phyloP scores from a whole-genome alignment of 2,113 vertebrate genomes.

The Drymodes brunneopygia region DNA sequence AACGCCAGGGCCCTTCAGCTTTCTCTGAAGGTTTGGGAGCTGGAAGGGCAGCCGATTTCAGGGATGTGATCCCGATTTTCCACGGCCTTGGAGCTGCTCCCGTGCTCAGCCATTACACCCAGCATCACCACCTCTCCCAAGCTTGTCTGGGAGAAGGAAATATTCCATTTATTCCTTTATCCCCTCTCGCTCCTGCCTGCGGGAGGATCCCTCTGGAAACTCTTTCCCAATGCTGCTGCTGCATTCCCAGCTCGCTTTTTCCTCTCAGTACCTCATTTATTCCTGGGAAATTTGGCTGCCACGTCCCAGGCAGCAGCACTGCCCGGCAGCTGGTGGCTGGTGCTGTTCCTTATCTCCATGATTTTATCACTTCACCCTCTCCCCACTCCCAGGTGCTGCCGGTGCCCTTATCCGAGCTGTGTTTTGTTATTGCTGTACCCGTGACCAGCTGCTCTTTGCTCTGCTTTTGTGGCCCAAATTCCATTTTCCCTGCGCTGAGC shows the following conservation, averaged over 20 bases:
- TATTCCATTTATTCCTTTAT: not conserved
- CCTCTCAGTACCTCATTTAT: not conserved
- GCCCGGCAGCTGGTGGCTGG: not conserved
- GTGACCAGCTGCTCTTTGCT: constrained; percentile 26
- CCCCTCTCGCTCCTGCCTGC: not conserved
- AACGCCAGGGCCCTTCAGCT: fast-evolving
- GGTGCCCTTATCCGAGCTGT: not conserved
- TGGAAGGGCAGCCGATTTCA: not conserved
- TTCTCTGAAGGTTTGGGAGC: not conserved
- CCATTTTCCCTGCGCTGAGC: not conserved
- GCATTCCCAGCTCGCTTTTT: not conserved
- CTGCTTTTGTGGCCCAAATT: not conserved
- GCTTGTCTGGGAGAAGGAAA: not conserved
- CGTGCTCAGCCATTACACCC: not conserved
- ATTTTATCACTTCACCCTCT: not conserved
- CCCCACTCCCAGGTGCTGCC: not conserved
- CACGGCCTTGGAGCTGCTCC: not conserved
- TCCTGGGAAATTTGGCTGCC: not conserved
- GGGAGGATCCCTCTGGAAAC: not conserved
- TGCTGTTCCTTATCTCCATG: not conserved
- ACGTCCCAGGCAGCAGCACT: not conserved
- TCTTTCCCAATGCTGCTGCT: not conserved
- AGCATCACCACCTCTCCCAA: not conserved
- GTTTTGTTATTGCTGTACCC: not conserved
- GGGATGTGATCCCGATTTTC: not conserved